These are phyloP conservation scores for Sebastes minor DNA, from an alignment of 2,797 vertebrate species.

Conservation along the genomic window DNA sequence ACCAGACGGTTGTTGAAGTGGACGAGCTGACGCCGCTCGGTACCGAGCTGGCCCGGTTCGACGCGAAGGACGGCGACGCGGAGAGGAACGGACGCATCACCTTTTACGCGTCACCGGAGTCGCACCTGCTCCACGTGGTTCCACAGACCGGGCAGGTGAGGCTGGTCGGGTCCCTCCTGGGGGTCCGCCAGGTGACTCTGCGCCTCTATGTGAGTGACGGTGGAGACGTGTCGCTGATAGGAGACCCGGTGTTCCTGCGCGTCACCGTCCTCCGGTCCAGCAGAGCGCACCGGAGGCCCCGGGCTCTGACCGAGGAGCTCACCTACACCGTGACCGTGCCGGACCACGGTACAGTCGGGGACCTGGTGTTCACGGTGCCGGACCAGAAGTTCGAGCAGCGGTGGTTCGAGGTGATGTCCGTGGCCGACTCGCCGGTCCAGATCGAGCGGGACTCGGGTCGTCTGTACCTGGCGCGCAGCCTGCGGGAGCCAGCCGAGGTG, in stretches of 20 bases:
- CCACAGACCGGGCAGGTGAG: constrained; percentile 81
- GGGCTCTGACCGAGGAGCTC: constrained; percentile 74
- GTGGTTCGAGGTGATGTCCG: constrained; percentile 85
- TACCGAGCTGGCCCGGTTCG: constrained; percentile 72
- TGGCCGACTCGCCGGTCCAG: constrained; percentile 73
- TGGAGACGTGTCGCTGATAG: constrained; percentile 62
- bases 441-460: constrained; percentile 86
- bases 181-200: constrained; percentile 63
- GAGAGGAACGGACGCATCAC: constrained; percentile 75
- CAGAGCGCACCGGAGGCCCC: constrained; percentile 50
- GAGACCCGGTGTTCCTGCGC: constrained; percentile 71
- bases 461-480: constrained; percentile 77
- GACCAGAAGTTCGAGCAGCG: constrained; percentile 79
- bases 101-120: constrained; percentile 71
- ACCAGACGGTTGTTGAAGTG: constrained; percentile 57
- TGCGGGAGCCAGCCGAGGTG: constrained; percentile 72
- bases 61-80: constrained; percentile 76
- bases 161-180: constrained; percentile 75
- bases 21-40: constrained; percentile 75
- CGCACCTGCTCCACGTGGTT: constrained; percentile 77
- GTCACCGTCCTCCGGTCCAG: constrained; percentile 47
- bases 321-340: constrained; percentile 83
- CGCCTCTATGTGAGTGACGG: constrained; percentile 72
- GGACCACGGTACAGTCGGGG: constrained; percentile 79
- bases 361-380: constrained; percentile 88